Evolutionary conservation across 2,888 invertebrate species (phyloP).

Genomic region (Theristus sp.): DNA sequence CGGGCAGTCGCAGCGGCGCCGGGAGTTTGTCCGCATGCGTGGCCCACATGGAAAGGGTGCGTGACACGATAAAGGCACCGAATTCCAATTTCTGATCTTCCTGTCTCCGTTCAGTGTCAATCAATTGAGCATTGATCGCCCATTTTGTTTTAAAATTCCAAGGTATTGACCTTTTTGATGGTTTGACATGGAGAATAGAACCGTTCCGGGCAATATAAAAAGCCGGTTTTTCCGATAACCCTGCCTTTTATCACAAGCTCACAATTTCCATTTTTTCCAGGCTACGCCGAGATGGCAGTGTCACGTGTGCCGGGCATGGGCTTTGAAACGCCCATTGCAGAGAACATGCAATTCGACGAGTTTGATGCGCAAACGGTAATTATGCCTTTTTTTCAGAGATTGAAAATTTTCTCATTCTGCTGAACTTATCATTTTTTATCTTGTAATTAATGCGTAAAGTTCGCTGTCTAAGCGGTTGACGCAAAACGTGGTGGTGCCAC

Average conservation of each 20-base stretch:
- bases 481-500: too few relatives aligned
- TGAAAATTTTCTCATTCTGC: background rate
- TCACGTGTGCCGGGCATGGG: conserved; percentile 48
- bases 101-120: background rate
- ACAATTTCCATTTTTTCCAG: conserved; percentile 25
- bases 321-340: conserved; percentile 79
- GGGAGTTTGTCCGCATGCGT: conserved; percentile 95
- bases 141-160: too few relatives aligned
- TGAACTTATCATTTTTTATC: too few relatives aligned
- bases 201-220: too few relatives aligned
- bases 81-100: background rate
- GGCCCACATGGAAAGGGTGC: conserved; percentile 57
- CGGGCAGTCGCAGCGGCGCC: conserved; percentile 41
- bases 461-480: too few relatives aligned
- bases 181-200: too few relatives aligned
- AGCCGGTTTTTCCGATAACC: too few relatives aligned
- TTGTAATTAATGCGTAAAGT: too few relatives aligned
- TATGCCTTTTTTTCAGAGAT: background rate
- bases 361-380: conserved; percentile 9
- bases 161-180: too few relatives aligned
- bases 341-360: conserved; percentile 33
- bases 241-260: too few relatives aligned
- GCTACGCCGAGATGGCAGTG: conserved; percentile 84
- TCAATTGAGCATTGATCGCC: too few relatives aligned
- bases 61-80: background rate